Evolutionary conservation across 1,140 invertebrate species (phyloP), one percentile per base, ranked within the genome.

Genomic region (Melitaea cinxia): DNA sequence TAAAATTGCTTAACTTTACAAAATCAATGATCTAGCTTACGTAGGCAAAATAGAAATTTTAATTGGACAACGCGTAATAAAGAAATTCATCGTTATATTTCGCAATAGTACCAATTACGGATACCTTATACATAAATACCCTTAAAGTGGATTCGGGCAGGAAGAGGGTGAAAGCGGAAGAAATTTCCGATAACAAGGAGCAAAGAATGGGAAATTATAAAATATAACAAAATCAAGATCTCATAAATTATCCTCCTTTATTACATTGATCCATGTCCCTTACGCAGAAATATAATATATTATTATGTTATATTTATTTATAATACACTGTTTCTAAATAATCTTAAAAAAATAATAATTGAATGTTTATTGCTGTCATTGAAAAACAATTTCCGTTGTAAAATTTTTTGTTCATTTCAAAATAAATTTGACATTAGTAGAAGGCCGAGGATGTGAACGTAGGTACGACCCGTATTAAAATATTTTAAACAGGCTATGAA

Each of bases 401-500:
- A 61, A 53, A 78, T 75, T 80, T 82, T 83, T 85, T 83, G 78
- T 79, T 81, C 72, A 79, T 80, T 82, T 72, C 70, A 78, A 77
- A 80, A 78, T 71, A 77, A 80, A 84, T 73, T 87, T 78, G 78
- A 83, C 88, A 89, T 89, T 88, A 85, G 84, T 85, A 76, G 77
- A 86, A 85, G 82, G 73, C 64, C 73, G 75, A 79, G 79, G 79
- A 81, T 83, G 77, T 80, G 80, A 72, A 73, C 58, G 77, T 67
- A 73, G 79, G 81, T 80, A 80, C 75, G 80, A 80, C 77, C 77
- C 82, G 80, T 84, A 88, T 90, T 89, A 90, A 90, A 90, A 90
- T 90, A 90, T 90, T 90, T 88, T 90, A 90, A 90, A 78, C 79
- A 90, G 88, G 83, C 84, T 82, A 90, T 90, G 88, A 90, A 90